Base-by-base conservation (phyloP, 2,113 vertebrate genomes). In the Zosterops borbonicus region DNA sequence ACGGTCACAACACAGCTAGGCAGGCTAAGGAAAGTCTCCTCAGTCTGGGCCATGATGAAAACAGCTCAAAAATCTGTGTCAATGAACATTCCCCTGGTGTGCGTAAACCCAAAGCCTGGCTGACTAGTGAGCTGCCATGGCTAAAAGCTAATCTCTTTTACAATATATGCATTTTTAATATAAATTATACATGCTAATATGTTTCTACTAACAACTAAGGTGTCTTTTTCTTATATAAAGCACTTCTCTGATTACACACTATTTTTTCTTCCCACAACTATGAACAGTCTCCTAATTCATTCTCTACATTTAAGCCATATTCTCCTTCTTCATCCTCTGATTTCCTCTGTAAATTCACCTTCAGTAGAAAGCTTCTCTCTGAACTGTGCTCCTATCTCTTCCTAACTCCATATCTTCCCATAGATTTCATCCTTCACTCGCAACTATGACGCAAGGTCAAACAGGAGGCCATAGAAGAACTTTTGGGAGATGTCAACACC, bases 1-100 rank as follows among this genome's bases (percentile, higher is more conserved):
- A 37, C 0, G 0, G 70, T 49, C 75, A 56, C 53, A 79, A 41
- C 22, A 31, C 3, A 2, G 50, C 21, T 27, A 35, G 23, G 47
- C 7, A 22, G 31, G 44, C 44, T 41, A 12, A 76, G 15, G 15
- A 31, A 82, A 20, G n/a, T 68, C 58, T 67, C 14, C 4, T n/a
- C n/a, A 64, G 58, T 39, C 29, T 2, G 0, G 22, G 15, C 15
- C 42, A 11, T 15, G 29, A 63, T 41, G 37, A 83, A 86, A 81
- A 42, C 68, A 35, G 55, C 59, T 77, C 16, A 83, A 87, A 90
- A 63, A 44, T 6, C 6, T 23, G 12, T 33, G 12, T 33, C 44
- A 39, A 37, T 33, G 46, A 65, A 74, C 39, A 37, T 13, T 67
- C 2, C 27, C 33, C 39, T 14, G 6, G 31, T 9, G 5, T 7